These are phyloP conservation scores for Strigamia transsilvanica DNA, from an alignment of 2,888 invertebrate species.

Conservation along the genomic window DNA sequence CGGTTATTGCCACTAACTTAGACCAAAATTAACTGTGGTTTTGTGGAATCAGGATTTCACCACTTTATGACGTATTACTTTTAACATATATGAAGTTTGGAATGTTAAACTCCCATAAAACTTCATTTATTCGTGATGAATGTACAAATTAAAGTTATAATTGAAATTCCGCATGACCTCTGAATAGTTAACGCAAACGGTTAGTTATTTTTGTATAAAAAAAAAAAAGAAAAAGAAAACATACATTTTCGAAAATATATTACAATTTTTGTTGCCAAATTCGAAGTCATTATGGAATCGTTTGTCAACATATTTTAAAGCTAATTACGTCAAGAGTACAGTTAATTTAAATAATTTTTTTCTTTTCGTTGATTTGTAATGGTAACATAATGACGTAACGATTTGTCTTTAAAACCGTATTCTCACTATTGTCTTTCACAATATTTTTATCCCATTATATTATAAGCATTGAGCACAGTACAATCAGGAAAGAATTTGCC, in stretches of 20 bases:
- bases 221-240: neutral
- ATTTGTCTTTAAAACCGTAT: neutral
- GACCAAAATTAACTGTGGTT: no score
- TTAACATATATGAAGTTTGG: no score
- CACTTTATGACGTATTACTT: no score
- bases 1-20: no score
- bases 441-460: neutral
- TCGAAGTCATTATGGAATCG: neutral
- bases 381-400: neutral
- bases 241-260: neutral
- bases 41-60: no score
- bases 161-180: no score
- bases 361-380: slow-evolving; percentile 3
- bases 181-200: neutral
- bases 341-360: neutral
- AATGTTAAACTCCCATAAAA: no score
- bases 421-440: slow-evolving; percentile 47
- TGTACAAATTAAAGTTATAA: no score
- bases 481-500: slow-evolving; percentile 16
- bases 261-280: slow-evolving; percentile 1
- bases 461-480: slow-evolving; percentile 5
- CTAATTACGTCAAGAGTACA: slow-evolving; percentile 37
- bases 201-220: neutral
- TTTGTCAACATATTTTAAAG: neutral
- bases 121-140: no score